phyloP scores from a whole-genome alignment of 1,140 invertebrate genomes.

The Zaprionus tsacasi region DNA sequence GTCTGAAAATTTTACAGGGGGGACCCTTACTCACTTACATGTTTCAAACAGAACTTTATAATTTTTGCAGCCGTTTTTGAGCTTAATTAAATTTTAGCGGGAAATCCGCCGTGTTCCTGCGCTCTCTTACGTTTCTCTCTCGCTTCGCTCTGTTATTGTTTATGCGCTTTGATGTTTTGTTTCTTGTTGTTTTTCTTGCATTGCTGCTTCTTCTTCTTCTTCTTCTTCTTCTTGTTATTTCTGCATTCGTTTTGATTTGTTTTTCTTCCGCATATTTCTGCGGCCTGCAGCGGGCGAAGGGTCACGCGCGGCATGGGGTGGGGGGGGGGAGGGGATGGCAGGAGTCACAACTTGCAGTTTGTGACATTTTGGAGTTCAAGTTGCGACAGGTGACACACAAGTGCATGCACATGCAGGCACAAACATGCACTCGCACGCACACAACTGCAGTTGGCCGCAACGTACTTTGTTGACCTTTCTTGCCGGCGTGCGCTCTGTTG shows the following conservation, averaged over 20 bases:
- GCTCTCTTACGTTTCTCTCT: not conserved
- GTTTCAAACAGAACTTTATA: not conserved
- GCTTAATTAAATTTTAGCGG: conserved; percentile 27
- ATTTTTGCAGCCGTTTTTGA: not conserved
- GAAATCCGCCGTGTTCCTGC: conserved; percentile 23
- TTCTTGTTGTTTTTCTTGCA: conserved; percentile 32
- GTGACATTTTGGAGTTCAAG: conserved; percentile 52
- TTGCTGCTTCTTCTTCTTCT: conserved; percentile 1
- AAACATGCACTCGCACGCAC: not conserved
- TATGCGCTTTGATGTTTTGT: conserved; percentile 2
- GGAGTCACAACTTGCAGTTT: conserved; percentile 13
- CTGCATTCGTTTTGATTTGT: conserved; percentile 25
- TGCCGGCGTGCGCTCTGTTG: conserved; percentile 11
- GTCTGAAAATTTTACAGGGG: no score
- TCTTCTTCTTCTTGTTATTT: conserved; percentile 6
- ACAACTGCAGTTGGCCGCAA: conserved; percentile 15
- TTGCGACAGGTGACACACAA: conserved; percentile 40
- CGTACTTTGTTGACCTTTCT: conserved; percentile 74
- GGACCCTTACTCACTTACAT: not conserved
- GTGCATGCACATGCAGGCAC: conserved; percentile 13
- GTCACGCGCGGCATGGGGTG: conserved; percentile 43
- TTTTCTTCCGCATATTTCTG: conserved; percentile 45
- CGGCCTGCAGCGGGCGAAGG: conserved; percentile 10
- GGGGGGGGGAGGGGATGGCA: no score
- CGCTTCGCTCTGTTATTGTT: conserved; percentile 8